Evolutionary conservation across 1,140 invertebrate species (phyloP).

Genomic region (Nasonia vitripennis): DNA sequence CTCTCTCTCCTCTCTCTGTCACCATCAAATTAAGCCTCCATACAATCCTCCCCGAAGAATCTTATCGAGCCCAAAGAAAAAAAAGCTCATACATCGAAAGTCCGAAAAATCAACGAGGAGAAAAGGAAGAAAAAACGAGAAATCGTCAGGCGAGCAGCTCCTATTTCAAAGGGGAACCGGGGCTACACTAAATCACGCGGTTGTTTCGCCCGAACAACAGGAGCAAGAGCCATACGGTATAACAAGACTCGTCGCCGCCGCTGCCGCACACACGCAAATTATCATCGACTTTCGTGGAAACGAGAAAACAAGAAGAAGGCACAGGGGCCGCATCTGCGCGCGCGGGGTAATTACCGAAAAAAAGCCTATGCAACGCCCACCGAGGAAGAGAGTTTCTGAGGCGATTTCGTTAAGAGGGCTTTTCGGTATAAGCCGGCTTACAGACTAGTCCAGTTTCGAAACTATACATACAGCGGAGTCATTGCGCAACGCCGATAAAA

Average conservation of each 20-base stretch:
- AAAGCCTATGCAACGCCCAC: not conserved
- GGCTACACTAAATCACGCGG: constrained; percentile 34
- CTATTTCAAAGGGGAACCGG: constrained; percentile 33
- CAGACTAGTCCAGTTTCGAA: no score
- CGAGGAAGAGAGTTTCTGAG: not conserved
- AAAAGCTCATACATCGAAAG: not conserved
- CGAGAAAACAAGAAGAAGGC: constrained; percentile 5
- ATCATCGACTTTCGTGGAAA: constrained; percentile 46
- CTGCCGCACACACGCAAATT: constrained; percentile 26
- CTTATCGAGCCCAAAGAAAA: not conserved
- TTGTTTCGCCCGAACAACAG: constrained; percentile 25
- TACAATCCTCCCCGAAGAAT: not conserved
- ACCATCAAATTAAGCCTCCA: no score
- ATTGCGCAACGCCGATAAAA: constrained; percentile 1
- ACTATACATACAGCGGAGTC: not conserved
- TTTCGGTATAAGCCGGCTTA: not conserved
- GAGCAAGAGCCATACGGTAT: not conserved
- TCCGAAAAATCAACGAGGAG: not conserved
- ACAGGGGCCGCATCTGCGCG: constrained; percentile 1
- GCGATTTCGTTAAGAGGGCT: not conserved
- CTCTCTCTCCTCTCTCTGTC: no score
- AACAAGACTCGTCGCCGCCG: constrained; percentile 21
- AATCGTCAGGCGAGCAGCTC: not conserved
- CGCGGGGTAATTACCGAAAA: constrained; percentile 23
- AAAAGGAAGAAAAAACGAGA: not conserved